Evolutionary conservation across 1,140 invertebrate genomes (phyloP).

Genomic region (Drosophila persimilis): DNA sequence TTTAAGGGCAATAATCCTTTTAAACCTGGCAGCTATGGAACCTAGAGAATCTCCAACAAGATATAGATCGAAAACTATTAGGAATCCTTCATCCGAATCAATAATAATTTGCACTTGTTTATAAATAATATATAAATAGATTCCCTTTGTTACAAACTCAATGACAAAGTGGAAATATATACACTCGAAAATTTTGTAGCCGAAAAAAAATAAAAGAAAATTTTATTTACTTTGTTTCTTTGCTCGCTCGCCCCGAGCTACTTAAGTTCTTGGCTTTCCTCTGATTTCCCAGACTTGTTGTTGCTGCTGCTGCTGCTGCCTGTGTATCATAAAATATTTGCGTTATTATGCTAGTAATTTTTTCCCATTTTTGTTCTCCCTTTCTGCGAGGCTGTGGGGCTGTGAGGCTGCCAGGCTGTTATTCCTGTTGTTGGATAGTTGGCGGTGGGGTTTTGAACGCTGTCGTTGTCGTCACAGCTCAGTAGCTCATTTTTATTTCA

Average conservation of each 20-base stretch:
- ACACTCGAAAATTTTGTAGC: constrained; percentile 18
- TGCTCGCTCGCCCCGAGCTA: constrained; percentile 60
- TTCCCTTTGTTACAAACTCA: constrained; percentile 5
- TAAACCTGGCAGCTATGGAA: too few relatives aligned
- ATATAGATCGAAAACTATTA: too few relatives aligned
- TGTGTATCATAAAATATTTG: constrained; percentile 78
- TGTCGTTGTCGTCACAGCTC: constrained; percentile 43
- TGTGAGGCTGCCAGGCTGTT: neutral
- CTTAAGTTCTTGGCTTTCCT: constrained; percentile 74
- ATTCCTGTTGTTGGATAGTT: constrained; percentile 29
- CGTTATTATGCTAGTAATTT: constrained; percentile 81
- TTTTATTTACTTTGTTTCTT: constrained; percentile 76
- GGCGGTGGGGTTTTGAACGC: constrained; percentile 22
- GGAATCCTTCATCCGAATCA: neutral
- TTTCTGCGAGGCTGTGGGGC: neutral
- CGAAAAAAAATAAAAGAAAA: constrained; percentile 64
- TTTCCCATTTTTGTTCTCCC: constrained; percentile 36
- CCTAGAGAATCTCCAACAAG: too few relatives aligned
- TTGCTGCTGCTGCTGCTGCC: constrained; percentile 21
- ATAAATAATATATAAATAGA: constrained; percentile 14
- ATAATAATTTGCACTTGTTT: neutral
- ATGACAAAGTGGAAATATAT: neutral
- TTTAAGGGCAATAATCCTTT: too few relatives aligned
- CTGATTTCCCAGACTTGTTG: constrained; percentile 47
- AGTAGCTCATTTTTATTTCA: constrained; percentile 77